phyloP scores from a whole-genome alignment of 2,888 invertebrate species.

The Acholoe squamosa region DNA sequence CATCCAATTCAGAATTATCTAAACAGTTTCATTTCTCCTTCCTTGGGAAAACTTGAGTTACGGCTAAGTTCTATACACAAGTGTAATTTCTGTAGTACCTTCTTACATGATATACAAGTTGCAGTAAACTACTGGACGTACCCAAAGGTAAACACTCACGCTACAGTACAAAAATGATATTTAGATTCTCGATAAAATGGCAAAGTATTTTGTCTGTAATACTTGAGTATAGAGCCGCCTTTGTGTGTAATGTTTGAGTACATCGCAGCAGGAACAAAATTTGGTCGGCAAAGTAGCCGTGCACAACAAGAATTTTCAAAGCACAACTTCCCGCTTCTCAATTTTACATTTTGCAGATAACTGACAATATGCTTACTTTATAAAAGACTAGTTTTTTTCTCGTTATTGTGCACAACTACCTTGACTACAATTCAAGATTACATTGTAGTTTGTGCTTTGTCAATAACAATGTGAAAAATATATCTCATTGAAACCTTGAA shows the following conservation, averaged over 20 bases:
- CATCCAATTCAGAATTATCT: too few species aligned
- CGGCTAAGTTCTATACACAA: background rate
- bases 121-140: slow-evolving; percentile 28
- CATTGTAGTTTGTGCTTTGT: slow-evolving; percentile 5
- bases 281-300: slow-evolving; percentile 18
- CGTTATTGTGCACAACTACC: slow-evolving; percentile 48
- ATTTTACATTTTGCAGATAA: background rate
- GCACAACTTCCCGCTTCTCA: background rate
- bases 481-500: background rate
- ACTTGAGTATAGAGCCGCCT: background rate
- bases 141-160: background rate
- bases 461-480: slow-evolving; percentile 24
- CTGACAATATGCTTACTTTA: background rate
- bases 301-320: slow-evolving; percentile 14
- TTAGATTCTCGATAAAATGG: background rate
- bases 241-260: slow-evolving; percentile 4
- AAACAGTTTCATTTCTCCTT: too few species aligned
- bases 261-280: slow-evolving; percentile 23
- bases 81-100: background rate
- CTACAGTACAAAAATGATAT: background rate
- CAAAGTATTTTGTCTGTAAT: background rate
- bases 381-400: background rate
- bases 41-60: background rate
- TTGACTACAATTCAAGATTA: background rate
- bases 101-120: slow-evolving; percentile 19